These are phyloP conservation scores for Epiblema foenella DNA, from an alignment of 2,888 invertebrate genomes.

Conservation along the genomic window DNA sequence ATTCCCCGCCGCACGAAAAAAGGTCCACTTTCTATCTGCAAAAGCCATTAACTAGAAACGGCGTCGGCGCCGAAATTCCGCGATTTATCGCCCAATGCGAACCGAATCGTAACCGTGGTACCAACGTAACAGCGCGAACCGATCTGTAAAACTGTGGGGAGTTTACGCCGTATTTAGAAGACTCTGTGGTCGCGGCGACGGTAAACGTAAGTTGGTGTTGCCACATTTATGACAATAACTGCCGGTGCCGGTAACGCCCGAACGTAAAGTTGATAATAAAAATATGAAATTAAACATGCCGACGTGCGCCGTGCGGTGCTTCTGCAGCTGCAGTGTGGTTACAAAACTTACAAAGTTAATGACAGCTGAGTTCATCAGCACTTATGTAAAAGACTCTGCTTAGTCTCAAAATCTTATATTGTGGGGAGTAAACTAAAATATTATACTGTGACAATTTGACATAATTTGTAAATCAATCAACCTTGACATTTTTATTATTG, in stretches of 20 bases:
- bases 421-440: no score
- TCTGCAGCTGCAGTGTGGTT: constrained; percentile 18
- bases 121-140: constrained; percentile 15
- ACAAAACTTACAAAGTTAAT: constrained; percentile 27
- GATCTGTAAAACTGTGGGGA: not conserved
- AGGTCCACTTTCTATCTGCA: constrained; percentile 37
- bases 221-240: constrained; percentile 21
- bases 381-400: not conserved
- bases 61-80: constrained; percentile 33
- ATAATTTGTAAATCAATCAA: no score
- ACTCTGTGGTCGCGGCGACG: not conserved
- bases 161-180: not conserved
- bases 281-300: constrained; percentile 32
- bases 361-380: not conserved
- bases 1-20: constrained; percentile 18
- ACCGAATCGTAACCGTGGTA: constrained; percentile 28
- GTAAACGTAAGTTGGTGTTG: constrained; percentile 16
- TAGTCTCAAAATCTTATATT: no score
- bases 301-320: constrained; percentile 2
- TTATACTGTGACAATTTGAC: no score
- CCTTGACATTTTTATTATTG: no score
- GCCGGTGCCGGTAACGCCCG: constrained; percentile 5
- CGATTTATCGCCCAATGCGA: constrained; percentile 38
- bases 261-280: constrained; percentile 28
- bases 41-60: constrained; percentile 35